Base-by-base conservation (phyloP, 2,797 vertebrate species). In the Salarias fasciatus region DNA sequence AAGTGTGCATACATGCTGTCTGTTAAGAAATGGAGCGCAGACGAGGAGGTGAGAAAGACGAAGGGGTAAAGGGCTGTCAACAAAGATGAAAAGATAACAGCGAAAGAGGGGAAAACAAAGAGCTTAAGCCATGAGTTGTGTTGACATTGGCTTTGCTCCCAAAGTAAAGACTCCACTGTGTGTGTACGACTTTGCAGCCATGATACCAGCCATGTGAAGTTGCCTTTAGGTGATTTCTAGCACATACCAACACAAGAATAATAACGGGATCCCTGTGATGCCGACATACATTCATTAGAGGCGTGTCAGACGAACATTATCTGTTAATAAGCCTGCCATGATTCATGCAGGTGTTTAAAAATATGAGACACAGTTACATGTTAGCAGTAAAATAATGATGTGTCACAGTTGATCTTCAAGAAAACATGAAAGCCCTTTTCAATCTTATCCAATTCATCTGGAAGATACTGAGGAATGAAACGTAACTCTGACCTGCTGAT, bases 41-140 rank as follows among this genome's bases (percentile, higher is more conserved):
- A 45, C 8, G 44, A 47, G n/a, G 43, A 11, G 24, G 14, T 29
- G 38, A 31, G 49, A 12, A 60, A 12, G 47, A 68, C 41, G 44
- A 33, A 5, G 41, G 35, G 18, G 11, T 41, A 14, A 11, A 13
- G n/a, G 8, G 6, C 12, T 65, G 24, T 63, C 24, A 64, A 50
- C 5, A 18, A 29, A 36, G 28, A 55, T 33, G 11, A 33, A 48
- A 52, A 47, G 38, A 52, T n/a, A 35, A 8, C 6, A 18, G 45
- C 49, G 53, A 28, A n/a, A 13, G 7, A 53, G 67, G 51, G 50
- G 18, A 65, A 24, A 46, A 41, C 2, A 30, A 33, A 42, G 31
- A 67, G 29, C 4, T n/a, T 13, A 28, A 33, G 43, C 35, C n/a
- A 14, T 44, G 15, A 55, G 35, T 28, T 46, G 33, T 46, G 31